Conservation (phyloP, 2,113 vertebrate genomes). For the Salvelinus fontinalis region DNA sequence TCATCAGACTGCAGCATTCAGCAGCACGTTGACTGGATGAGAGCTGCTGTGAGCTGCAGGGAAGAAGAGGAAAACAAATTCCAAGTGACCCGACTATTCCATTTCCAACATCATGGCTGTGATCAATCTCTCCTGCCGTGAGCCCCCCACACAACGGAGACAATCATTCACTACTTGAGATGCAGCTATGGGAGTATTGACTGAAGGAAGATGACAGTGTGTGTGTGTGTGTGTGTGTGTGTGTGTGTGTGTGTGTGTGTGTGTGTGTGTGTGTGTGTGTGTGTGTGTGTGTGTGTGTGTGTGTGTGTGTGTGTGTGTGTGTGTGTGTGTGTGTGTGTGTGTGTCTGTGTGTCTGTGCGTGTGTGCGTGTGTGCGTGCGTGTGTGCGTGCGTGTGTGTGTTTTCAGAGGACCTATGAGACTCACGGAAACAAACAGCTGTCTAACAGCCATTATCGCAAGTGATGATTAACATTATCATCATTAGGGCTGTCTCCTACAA, state of each 20-base stretch:
- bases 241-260: background rate
- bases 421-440: slow-evolving; percentile 12
- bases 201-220: slow-evolving; percentile 14
- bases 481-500: slow-evolving; percentile 4
- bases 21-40: slow-evolving; percentile 30
- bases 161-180: slow-evolving; percentile 58
- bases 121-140: slow-evolving; percentile 59
- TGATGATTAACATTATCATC: slow-evolving; percentile 21
- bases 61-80: slow-evolving; percentile 51
- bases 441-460: background rate
- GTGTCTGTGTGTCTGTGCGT: background rate
- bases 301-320: background rate
- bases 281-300: background rate
- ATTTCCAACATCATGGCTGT: slow-evolving; percentile 60
- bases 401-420: background rate
- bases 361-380: background rate
- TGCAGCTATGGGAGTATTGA: slow-evolving; percentile 60
- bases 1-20: slow-evolving; percentile 32
- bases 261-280: slow-evolving; percentile 3
- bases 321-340: slow-evolving; percentile 3
- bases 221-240: background rate
- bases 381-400: background rate
- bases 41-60: slow-evolving; percentile 12
- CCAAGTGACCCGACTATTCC: slow-evolving; percentile 55
- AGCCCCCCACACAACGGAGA: slow-evolving; percentile 27